Conservation (phyloP, 2,888 invertebrate species). For the Cosmia trapezina region DNA sequence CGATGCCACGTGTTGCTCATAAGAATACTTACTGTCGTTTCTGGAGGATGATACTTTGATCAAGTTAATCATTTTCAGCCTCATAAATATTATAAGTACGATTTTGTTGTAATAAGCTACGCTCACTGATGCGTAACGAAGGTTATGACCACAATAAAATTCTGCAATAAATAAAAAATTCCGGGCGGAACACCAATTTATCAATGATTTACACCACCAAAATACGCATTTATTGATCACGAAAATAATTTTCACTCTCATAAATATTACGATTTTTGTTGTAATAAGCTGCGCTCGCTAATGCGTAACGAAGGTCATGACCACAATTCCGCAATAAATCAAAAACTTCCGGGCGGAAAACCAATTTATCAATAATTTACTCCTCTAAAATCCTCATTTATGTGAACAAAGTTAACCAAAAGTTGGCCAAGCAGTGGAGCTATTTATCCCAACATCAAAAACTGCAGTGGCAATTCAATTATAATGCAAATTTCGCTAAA, state of each 20-base stretch:
- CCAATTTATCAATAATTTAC: slow-evolving; percentile 32
- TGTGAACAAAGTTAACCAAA: slow-evolving; percentile 18
- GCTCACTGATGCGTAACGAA: slow-evolving; percentile 10
- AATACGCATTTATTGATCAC: slow-evolving; percentile 8
- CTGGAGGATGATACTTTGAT: background rate
- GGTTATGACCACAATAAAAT: slow-evolving; percentile 20
- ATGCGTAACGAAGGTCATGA: slow-evolving; percentile 10
- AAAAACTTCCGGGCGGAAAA: slow-evolving; percentile 9
- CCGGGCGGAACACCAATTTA: slow-evolving; percentile 14
- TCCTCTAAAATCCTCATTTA: slow-evolving; percentile 17
- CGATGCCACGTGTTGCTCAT: too few relatives aligned
- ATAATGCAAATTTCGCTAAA: slow-evolving; percentile 50
- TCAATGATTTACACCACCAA: slow-evolving; percentile 25
- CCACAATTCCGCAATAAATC: slow-evolving; percentile 25
- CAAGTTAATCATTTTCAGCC: background rate
- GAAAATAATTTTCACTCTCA: background rate
- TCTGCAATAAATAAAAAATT: slow-evolving; percentile 25
- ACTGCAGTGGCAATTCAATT: slow-evolving; percentile 55
- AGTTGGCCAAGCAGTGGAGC: slow-evolving; percentile 14
- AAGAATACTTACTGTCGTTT: too few relatives aligned
- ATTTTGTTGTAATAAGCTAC: background rate
- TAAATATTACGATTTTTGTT: background rate
- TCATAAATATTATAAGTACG: background rate
- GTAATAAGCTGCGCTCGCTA: background rate
- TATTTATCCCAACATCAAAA: slow-evolving; percentile 38